These are phyloP conservation scores for Tetrao urogallus DNA, from an alignment of 2,113 vertebrate genomes.

Conservation along the genomic window DNA sequence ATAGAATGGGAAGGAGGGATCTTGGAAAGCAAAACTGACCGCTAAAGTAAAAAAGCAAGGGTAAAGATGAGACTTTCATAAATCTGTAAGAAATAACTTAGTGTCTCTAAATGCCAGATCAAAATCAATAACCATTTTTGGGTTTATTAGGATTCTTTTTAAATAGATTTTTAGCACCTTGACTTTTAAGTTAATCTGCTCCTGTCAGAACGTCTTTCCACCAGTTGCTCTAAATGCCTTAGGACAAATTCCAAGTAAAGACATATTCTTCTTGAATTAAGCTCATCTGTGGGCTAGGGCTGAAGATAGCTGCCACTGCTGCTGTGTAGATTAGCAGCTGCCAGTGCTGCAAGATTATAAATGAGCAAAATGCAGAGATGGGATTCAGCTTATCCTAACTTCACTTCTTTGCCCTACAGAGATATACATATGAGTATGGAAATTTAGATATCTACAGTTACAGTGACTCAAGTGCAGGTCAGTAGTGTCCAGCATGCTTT, in stretches of 20 bases:
- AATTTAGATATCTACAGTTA: background rate
- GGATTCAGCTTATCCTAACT: background rate
- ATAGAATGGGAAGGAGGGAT: background rate
- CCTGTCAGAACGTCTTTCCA: background rate
- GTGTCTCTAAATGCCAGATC: background rate
- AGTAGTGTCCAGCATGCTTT: background rate
- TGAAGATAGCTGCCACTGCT: background rate
- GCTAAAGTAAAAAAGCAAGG: background rate
- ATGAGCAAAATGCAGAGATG: background rate
- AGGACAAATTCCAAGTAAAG: background rate
- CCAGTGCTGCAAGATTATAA: background rate
- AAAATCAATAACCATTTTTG: background rate
- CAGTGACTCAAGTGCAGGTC: background rate
- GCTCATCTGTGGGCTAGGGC: background rate
- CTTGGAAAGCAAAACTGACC: background rate
- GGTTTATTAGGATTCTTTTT: background rate
- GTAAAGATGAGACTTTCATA: background rate
- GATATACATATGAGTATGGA: accelerated
- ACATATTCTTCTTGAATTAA: background rate
- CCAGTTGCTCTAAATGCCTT: background rate
- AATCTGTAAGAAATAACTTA: background rate
- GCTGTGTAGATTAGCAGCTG: background rate
- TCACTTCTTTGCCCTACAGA: background rate
- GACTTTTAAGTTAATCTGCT: background rate
- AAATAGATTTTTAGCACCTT: background rate